Evolutionary conservation across 2,888 invertebrate genomes (phyloP), one percentile per base, ranked within the genome.

Genomic region (Xanthorhoe spadicearia): DNA sequence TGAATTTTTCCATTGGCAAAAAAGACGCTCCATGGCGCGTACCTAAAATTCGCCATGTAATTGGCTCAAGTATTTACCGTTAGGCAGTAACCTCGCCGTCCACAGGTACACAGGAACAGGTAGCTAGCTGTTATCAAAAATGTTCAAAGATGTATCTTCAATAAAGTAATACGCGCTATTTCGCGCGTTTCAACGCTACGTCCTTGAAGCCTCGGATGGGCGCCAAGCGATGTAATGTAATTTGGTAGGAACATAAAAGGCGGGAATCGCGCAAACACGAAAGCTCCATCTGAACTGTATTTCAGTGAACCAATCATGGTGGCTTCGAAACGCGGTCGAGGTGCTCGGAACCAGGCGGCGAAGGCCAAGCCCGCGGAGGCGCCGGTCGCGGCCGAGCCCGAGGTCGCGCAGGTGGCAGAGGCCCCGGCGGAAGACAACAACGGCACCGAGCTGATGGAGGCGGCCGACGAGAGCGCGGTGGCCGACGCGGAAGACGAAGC

Each of bases 271-370:
- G 71, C 64, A 60, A 68, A 72, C 74, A 74, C 69, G 69, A 62
- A 71, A 51, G 19, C n/a, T 62, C 17, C 18, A 18, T 38, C 9
- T 28, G 66, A 62, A 38, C 17, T 49, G 23, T 68, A 50, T 71
- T 66, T 61, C 62, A 75, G 70, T 52, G 48, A 57, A 57, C 51
- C 71, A 74, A 72, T 74, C 74, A 89, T 93, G 93, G 93, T 93
- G 68, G 92, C 93, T 62, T 90, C 87, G 69, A 92, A 92, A 78
- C 87, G 84, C 81, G 93, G 93, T 69, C 92, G 93, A 68, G 92
- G 92, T 55, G 92, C 89, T 48, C 90, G 89, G 75, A 86, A 83
- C 64, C 88, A 88, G 77, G 83, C 88, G 63, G 83, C 86, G 35
- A 90, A 89, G 74, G 84, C 87, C 0, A 90, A 90, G 75, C 80